A percentile compares a stretch with the other conserved stretches of the same genome.
Evolutionary conservation across 1,140 invertebrate species (phyloP).

Genomic region (Maniola jurtina): DNA sequence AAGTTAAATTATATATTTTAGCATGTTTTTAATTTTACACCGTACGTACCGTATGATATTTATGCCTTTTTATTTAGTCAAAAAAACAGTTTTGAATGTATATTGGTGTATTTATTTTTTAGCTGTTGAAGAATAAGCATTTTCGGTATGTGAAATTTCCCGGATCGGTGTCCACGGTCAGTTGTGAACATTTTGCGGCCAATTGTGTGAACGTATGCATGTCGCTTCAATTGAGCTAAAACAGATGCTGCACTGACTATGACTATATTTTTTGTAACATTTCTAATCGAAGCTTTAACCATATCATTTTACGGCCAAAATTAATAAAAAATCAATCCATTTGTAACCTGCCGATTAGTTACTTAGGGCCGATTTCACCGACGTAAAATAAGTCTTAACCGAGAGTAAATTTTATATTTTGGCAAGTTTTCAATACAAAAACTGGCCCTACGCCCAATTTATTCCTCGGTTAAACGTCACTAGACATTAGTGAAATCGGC

Average conservation of each 20-base stretch:
- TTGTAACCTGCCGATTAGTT: too few species aligned
- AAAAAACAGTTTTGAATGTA: conserved; percentile 58
- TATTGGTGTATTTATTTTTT: conserved; percentile 78
- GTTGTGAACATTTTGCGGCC: conserved; percentile 66
- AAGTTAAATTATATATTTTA: conserved; percentile 9
- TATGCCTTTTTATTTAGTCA: conserved; percentile 40
- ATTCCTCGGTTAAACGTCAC: too few species aligned
- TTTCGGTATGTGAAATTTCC: conserved; percentile 79
- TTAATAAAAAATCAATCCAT: too few species aligned
- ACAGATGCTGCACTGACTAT: conserved; percentile 18
- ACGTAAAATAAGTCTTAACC: too few species aligned
- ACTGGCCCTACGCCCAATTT: too few species aligned
- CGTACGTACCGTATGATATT: conserved; percentile 23
- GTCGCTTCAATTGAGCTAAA: conserved; percentile 43
- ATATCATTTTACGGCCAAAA: background rate
- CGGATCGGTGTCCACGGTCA: conserved; percentile 75
- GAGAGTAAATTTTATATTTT: too few species aligned
- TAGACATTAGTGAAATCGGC: too few species aligned
- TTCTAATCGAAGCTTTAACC: too few species aligned
- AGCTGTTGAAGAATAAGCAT: conserved; percentile 78
- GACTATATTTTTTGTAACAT: too few species aligned
- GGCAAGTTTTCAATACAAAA: too few species aligned
- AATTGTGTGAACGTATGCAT: conserved; percentile 68
- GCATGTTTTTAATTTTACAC: conserved; percentile 22
- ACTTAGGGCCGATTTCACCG: background rate